Percentiles rank a stretch among this genome's conserved stretches.
Evolutionary conservation across 2,113 vertebrate species (phyloP).

Genomic region (Ciconia maguari): DNA sequence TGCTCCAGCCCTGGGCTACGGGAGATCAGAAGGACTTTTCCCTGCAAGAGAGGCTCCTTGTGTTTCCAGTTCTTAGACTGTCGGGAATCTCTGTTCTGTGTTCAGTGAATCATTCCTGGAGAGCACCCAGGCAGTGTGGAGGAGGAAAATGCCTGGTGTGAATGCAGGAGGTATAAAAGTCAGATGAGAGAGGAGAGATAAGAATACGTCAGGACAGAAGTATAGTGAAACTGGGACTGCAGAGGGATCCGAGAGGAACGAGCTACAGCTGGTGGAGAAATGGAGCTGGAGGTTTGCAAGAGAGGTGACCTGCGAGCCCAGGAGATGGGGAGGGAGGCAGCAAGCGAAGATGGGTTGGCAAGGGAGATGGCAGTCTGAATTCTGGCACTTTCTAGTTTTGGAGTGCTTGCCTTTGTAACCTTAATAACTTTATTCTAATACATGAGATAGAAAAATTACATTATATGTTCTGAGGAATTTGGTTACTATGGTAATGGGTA

Average conservation of each 20-base stretch:
- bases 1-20: background rate
- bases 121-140: constrained; percentile 44
- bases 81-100: constrained; percentile 24
- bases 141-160: constrained; percentile 46
- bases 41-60: background rate
- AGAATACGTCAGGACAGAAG: background rate
- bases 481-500: constrained; percentile 58
- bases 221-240: background rate
- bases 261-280: background rate
- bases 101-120: constrained; percentile 53
- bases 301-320: background rate
- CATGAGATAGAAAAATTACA: constrained; percentile 40
- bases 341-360: background rate
- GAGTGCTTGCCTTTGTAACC: constrained; percentile 55
- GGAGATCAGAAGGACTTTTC: background rate
- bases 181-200: constrained; percentile 14
- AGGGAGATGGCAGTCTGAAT: constrained; percentile 42
- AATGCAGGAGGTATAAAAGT: constrained; percentile 47
- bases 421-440: constrained; percentile 68
- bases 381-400: constrained; percentile 54
- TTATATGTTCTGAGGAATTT: constrained; percentile 46
- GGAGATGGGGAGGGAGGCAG: background rate
- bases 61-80: constrained; percentile 19
- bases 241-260: background rate
- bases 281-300: background rate